Evolutionary conservation across 2,113 vertebrate species (phyloP), one percentile per base, ranked within the genome.

Genomic region (Barnardius zonarius): DNA sequence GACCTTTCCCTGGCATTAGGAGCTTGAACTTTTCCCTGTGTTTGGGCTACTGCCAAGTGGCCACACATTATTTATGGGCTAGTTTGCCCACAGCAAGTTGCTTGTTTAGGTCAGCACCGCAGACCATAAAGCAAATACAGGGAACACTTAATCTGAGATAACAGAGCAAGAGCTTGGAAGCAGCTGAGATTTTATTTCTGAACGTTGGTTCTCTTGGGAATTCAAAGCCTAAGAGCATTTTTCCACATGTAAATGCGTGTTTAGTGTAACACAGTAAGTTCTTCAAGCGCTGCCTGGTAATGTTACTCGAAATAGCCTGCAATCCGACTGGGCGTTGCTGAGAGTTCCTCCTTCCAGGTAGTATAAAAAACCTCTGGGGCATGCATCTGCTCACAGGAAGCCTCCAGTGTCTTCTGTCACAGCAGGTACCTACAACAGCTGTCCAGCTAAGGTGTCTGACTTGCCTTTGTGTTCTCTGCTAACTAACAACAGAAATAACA

Each of bases 301-400:
- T 96, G 97, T 94, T 97, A 83, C 98, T 89, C 55, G 94, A 98
- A 98, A 98, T 98, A 98, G 92, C 96, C 80, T 89, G 92, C 69
- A 33, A 92, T 54, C 66, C 3, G 23, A 96, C 95, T 95, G 96
- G 97, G 52, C 44, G 44, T 92, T 88, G 83, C 55, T 23, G 86
- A 88, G 72, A 52, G 92, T 73, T 94, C 83, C 69, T 94, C 95
- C 96, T 87, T 94, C 88, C 96, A 97, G 96, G 93, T 96, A 77
- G 86, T 97, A 98, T 98, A 98, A 97, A 97, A 97, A 96, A 89
- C 86, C 96, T 87, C 24, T 77, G 82, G 77, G 61, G 86, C 2
- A 0, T 88, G 85, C 62, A 93, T 91, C 91, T 16, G 17, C 49
- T 33, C 49, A 35, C 62, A 31, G 94, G 78, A 31, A 91, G 11